Conservation (phyloP, 1,140 invertebrate genomes). For the Wasmannia auropunctata region DNA sequence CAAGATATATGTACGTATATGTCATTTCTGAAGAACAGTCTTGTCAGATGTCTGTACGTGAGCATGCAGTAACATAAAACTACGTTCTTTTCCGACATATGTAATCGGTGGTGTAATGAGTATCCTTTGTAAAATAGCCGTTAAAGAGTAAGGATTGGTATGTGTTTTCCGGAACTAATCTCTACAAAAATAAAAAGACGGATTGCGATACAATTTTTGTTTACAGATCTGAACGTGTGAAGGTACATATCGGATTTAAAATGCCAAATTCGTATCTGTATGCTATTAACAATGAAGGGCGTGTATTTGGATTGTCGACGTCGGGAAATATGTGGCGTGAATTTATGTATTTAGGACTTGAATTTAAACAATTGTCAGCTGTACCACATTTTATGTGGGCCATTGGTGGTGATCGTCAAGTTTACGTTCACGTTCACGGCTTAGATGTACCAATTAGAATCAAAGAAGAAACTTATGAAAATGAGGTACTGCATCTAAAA, state of each 20-base stretch:
- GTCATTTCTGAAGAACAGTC: neutral
- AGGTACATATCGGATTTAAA: slow-evolving; percentile 41
- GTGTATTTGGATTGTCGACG: slow-evolving; percentile 93
- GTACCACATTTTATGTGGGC: slow-evolving; percentile 95
- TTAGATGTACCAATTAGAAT: slow-evolving; percentile 95
- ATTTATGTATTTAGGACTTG: slow-evolving; percentile 92
- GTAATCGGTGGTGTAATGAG: too few species aligned
- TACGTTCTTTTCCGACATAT: too few species aligned
- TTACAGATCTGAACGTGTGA: slow-evolving; percentile 19
- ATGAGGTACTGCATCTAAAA: slow-evolving; percentile 88
- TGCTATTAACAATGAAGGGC: slow-evolving; percentile 94
- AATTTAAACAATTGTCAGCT: slow-evolving; percentile 94
- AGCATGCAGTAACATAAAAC: too few species aligned
- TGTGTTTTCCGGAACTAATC: neutral
- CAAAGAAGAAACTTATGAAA: slow-evolving; percentile 96
- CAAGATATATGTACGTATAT: neutral
- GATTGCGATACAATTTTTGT: neutral
- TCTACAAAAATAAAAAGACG: neutral
- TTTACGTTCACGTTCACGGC: slow-evolving; percentile 95
- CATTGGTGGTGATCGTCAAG: slow-evolving; percentile 95
- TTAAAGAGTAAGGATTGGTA: neutral
- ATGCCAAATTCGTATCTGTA: slow-evolving; percentile 93
- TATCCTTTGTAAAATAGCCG: too few species aligned
- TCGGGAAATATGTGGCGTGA: slow-evolving; percentile 93
- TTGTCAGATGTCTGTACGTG: neutral